Conservation (phyloP, 2,113 vertebrate species). For the Phrynocephalus versicolor region DNA sequence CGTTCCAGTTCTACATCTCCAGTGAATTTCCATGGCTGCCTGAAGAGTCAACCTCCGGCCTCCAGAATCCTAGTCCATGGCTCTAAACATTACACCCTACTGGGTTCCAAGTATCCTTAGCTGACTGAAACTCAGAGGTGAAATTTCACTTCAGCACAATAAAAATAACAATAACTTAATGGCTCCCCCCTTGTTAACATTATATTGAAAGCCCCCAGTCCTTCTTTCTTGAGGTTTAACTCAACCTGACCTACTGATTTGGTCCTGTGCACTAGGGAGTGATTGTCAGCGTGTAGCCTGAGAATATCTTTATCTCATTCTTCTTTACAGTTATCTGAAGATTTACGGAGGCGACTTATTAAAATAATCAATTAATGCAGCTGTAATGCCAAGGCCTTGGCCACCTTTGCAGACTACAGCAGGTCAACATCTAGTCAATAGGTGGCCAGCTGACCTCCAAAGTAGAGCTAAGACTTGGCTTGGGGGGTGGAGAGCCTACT, state of each 20-base stretch:
- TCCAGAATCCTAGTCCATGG: no score
- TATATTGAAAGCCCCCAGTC: conserved; percentile 53
- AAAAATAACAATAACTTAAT: conserved; percentile 51
- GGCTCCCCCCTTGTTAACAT: conserved; percentile 69
- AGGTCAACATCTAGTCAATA: background rate
- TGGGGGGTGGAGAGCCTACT: background rate
- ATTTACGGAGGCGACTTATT: conserved; percentile 32
- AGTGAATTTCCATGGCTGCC: no score
- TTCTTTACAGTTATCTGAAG: conserved; percentile 29
- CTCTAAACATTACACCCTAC: no score
- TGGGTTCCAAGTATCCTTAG: conserved; percentile 4
- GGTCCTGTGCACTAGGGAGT: conserved; percentile 49
- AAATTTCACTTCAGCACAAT: conserved; percentile 48
- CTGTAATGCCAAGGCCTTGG: conserved; percentile 28
- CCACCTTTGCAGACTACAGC: background rate
- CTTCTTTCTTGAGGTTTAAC: conserved; percentile 60
- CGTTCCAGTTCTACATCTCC: no score
- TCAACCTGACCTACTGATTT: conserved; percentile 55
- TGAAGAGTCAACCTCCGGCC: no score
- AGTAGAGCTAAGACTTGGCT: accelerated
- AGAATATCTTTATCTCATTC: conserved; percentile 17
- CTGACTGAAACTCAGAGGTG: conserved; percentile 52
- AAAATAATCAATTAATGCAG: conserved; percentile 48
- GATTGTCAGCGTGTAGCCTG: background rate
- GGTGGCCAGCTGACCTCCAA: conserved; percentile 10